phyloP scores from a whole-genome alignment of 2,797 vertebrate species.

The Gambelia wislizenii region DNA sequence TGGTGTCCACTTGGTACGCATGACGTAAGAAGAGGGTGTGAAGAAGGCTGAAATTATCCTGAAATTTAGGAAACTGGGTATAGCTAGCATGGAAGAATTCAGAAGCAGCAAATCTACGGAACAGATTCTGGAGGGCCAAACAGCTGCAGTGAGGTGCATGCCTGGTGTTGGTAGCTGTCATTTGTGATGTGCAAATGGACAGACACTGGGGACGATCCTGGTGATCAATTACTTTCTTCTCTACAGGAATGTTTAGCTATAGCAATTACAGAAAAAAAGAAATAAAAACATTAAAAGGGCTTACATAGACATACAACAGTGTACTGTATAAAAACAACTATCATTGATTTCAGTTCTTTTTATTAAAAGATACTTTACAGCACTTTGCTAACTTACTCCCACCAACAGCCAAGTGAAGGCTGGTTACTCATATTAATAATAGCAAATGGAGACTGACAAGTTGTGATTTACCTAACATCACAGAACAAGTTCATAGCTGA shows the following conservation, averaged over 20 bases:
- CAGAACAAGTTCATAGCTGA: background rate
- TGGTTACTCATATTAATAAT: background rate
- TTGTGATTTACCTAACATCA: background rate
- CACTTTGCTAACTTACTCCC: background rate
- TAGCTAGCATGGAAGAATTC: slow-evolving; percentile 87
- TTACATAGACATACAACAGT: background rate
- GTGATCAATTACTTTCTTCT: slow-evolving; percentile 88
- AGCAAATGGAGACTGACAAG: background rate
- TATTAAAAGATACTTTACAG: background rate
- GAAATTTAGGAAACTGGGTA: slow-evolving; percentile 83
- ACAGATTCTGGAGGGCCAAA: slow-evolving; percentile 85
- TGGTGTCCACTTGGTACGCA: slow-evolving; percentile 74
- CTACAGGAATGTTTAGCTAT: slow-evolving; percentile 90
- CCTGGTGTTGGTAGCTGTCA: slow-evolving; percentile 90
- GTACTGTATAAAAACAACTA: background rate
- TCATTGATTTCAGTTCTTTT: background rate
- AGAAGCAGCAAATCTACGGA: slow-evolving; percentile 81
- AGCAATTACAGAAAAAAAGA: background rate
- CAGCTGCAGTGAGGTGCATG: slow-evolving; percentile 86
- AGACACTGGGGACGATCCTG: slow-evolving; percentile 89
- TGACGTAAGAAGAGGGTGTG: slow-evolving; percentile 87
- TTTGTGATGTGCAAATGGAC: slow-evolving; percentile 78
- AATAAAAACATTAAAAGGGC: background rate
- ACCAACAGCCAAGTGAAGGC: background rate
- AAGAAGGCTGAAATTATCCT: slow-evolving; percentile 84